Percentiles rank a stretch among this genome's conserved stretches.
phyloP scores from a whole-genome alignment of 1,140 invertebrate genomes.

The Papilio xuthus region DNA sequence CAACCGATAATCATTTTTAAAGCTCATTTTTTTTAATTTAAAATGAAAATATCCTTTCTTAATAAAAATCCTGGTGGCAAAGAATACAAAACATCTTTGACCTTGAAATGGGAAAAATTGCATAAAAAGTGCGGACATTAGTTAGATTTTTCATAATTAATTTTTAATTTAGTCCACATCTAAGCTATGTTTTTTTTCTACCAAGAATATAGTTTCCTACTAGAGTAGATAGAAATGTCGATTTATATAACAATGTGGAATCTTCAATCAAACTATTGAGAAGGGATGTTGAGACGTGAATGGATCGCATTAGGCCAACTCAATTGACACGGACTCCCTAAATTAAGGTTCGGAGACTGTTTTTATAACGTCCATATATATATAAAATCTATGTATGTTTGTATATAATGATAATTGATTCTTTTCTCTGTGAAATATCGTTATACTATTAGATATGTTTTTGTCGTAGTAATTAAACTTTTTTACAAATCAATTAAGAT shows the following conservation, averaged over 20 bases:
- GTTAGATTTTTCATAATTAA: not conserved
- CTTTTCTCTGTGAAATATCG: not conserved
- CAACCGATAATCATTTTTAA: no score
- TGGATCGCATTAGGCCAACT: constrained; percentile 8
- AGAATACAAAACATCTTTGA: no score
- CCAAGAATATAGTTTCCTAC: no score
- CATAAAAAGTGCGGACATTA: no score
- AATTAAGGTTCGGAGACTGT: not conserved
- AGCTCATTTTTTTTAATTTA: no score
- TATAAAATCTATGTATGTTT: no score
- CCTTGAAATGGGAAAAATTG: no score
- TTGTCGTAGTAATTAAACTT: no score
- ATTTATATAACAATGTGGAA: not conserved
- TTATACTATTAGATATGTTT: not conserved
- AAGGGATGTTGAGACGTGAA: constrained; percentile 5
- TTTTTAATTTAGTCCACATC: not conserved
- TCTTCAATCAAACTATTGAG: constrained; percentile 23
- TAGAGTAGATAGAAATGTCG: not conserved
- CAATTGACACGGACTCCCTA: constrained; percentile 16
- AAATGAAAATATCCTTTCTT: no score
- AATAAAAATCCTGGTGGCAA: no score
- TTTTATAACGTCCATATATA: not conserved
- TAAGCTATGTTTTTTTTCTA: not conserved
- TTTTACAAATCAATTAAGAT: no score
- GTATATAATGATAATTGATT: not conserved